Base-by-base conservation (phyloP, 1,140 invertebrate species). In the Calephelis virginiensis region DNA sequence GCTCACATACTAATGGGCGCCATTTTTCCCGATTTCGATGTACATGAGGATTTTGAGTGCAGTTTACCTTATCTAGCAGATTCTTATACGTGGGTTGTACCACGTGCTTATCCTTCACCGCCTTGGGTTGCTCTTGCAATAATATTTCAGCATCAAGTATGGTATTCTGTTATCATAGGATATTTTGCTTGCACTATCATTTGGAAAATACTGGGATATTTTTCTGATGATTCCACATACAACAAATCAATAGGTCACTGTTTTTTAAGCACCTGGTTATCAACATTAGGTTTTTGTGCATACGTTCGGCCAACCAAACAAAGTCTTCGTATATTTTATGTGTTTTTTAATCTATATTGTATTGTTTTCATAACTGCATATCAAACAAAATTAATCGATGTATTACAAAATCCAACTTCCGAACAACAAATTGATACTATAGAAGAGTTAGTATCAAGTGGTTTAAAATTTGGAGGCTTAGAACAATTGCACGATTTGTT, bases 21-120 rank as follows among this genome's bases (percentile, higher is more conserved):
- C 43, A 92, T 89, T 66, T 93, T 89, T 79, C 92, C 93, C 14
- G 92, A 93, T 74, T 91, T 92, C 67, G 91, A 92, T 68, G 87
- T 93, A 6, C 85, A 89, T 14, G 89, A 92, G 59, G 84, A 90
- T 70, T 93, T 93, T 71, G 92, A 92, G 67, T 82, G 82, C 9
- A 91, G 89, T n/a, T 78, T 81, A 5, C 80, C 81, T 2, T 93
- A 93, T 69, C 75, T 93, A 10, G 80, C 87, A 12, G 92, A 93
- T 73, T 86, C 88, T 0, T 92, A 93, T 70, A 90, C 92, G 10
- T 93, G 92, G 92, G 92, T 86, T 46, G 86, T 91, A 5, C 90
- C 91, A 45, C 61, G 86, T 62, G 91, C 92, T 8, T 72, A 84
- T 13, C 64, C 64, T 1, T 75, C 81, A 11, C 90, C 91, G 5